Conservation (phyloP, 2,888 invertebrate species). For the Sipha maydis region DNA sequence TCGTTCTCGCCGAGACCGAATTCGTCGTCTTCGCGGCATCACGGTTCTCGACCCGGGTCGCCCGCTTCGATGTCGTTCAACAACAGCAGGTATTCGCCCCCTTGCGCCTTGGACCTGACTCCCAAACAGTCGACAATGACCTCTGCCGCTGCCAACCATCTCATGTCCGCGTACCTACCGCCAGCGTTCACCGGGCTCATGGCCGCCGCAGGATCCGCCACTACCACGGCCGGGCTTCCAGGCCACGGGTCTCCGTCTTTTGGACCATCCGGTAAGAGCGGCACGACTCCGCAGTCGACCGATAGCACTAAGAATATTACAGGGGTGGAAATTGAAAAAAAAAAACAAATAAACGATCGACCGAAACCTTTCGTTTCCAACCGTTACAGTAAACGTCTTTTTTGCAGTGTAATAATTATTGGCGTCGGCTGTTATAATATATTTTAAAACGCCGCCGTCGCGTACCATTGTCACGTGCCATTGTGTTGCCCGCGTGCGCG, state of each 20-base stretch:
- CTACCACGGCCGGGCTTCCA: slow-evolving; percentile 63
- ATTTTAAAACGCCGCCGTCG: not conserved
- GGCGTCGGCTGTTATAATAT: not conserved
- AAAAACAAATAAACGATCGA: not conserved
- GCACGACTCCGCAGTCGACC: too few species aligned
- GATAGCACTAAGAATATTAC: too few species aligned
- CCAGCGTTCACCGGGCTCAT: slow-evolving; percentile 55
- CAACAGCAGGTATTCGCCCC: slow-evolving; percentile 37
- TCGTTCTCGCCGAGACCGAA: slow-evolving; percentile 39
- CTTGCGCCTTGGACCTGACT: slow-evolving; percentile 32
- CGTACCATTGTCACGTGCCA: slow-evolving; percentile 29
- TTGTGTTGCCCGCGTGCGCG: slow-evolving; percentile 8
- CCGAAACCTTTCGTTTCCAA: too few species aligned
- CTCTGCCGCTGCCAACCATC: slow-evolving; percentile 41
- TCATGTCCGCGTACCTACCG: slow-evolving; percentile 40
- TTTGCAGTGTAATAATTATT: not conserved
- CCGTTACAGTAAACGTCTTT: too few species aligned
- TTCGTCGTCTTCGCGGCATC: slow-evolving; percentile 35
- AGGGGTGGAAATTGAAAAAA: not conserved
- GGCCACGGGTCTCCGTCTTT: slow-evolving; percentile 42
- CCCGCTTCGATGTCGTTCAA: slow-evolving; percentile 32
- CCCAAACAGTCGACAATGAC: slow-evolving; percentile 35
- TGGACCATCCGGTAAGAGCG: slow-evolving; percentile 47
- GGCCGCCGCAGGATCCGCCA: slow-evolving; percentile 63
- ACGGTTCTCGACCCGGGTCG: slow-evolving; percentile 13